These are phyloP conservation scores for Gymnogyps californianus DNA, from an alignment of 2,113 vertebrate genomes.

Conservation along the genomic window DNA sequence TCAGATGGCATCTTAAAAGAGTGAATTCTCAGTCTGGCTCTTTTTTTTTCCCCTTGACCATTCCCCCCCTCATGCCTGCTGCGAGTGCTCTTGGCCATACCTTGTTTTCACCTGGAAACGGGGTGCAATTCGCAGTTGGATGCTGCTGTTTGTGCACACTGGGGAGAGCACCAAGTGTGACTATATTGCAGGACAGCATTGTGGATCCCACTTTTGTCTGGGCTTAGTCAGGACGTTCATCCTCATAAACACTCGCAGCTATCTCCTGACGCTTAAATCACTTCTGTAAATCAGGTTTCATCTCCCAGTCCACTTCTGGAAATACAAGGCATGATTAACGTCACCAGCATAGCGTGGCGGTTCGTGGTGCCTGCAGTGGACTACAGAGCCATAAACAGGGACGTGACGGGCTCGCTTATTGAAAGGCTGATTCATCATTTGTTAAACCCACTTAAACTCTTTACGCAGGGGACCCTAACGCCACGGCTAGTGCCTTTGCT, in stretches of 20 bases:
- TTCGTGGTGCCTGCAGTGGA: rapidly evolving
- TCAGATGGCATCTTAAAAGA: neutral
- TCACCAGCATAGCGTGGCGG: rapidly evolving
- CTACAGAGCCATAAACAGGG: neutral
- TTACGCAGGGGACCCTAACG: neutral
- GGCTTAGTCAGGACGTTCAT: too few species aligned
- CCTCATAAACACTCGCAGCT: neutral
- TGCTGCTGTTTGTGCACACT: neutral
- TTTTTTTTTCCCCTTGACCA: neutral
- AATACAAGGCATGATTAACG: neutral
- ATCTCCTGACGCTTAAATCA: neutral
- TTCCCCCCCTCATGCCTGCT: neutral
- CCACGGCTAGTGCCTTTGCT: neutral
- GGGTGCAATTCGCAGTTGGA: rapidly evolving
- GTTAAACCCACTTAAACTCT: neutral
- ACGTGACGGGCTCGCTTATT: rapidly evolving
- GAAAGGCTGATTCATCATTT: too few species aligned
- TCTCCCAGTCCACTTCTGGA: neutral
- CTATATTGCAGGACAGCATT: neutral
- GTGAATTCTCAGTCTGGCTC: neutral
- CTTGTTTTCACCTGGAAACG: neutral
- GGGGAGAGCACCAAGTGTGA: neutral
- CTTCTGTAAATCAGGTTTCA: neutral
- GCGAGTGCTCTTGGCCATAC: too few species aligned
- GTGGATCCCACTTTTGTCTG: neutral